Evolutionary conservation across 2,797 vertebrate species (phyloP), one percentile per base, ranked within the genome.

Genomic region (Pteronotus mesoamericanus): DNA sequence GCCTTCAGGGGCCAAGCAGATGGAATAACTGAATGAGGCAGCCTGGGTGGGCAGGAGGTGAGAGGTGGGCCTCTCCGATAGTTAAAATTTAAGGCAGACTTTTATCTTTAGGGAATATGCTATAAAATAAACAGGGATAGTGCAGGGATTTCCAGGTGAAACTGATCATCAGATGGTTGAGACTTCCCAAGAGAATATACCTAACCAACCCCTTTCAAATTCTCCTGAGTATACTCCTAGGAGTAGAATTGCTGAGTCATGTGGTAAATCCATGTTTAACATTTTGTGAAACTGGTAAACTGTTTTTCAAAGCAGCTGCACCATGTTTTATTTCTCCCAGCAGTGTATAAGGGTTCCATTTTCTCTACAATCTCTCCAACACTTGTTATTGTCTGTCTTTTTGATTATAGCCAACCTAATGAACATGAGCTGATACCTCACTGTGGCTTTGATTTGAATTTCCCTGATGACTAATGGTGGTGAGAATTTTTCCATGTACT

Each of bases 361-460:
- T 82, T n/a, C 57, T 89, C 69, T 26, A 1, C 4, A 2, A 91
- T 89, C 90, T 97, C 92, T 92, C 90, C 91, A 79, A 24, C 39
- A 48, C 72, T 95, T 82, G 42, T 77, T 93, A 84, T 57, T 85
- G 42, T 93, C 64, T 84, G 48, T 83, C 57, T 57, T 92, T 84
- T 92, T 92, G 1, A 59, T 87, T 78, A 75, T 19, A 91, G 64
- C 57, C 18, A n/a, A 55, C 22, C 8, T 37, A 64, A 12, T 84
- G 59, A 26, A 42, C 69, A 22, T 91, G 83, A 91, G 78, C n/a
- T 77, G 26, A 22, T 51, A 86, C 46, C 74, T 96, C 64, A 68
- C 14, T 64, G 75, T 91, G 74, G 88, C 55, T 95, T 91, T 71
- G 85, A 92, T 92, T 89, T 89, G 71, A 46, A 68, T 84, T 91